Conservation (phyloP, 2,113 vertebrate genomes). For the Calyptomena viridis region DNA sequence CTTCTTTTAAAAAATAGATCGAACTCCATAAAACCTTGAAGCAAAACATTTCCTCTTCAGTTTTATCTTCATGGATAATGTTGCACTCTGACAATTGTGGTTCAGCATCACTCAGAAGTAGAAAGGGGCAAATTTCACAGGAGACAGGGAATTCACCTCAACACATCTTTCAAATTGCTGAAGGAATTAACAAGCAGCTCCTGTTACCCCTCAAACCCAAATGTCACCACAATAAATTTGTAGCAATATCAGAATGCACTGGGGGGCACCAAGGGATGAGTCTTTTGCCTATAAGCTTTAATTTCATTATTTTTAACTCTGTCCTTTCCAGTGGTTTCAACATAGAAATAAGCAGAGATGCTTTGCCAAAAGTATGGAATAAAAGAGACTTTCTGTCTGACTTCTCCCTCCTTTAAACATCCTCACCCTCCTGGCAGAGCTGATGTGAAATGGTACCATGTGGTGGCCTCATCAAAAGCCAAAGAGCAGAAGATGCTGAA, state of each 20-base stretch:
- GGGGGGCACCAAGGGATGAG: background rate
- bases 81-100: fast-evolving
- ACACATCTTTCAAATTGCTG: background rate
- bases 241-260: background rate
- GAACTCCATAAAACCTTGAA: background rate
- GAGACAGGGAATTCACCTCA: background rate
- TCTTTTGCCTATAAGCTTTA: background rate
- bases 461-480: background rate
- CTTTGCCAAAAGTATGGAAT: background rate
- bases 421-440: background rate
- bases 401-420: background rate
- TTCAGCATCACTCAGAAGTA: background rate
- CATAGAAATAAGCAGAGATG: background rate
- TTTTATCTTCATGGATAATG: background rate
- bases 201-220: background rate
- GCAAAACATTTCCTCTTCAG: background rate
- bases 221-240: background rate
- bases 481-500: background rate
- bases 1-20: background rate
- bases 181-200: background rate
- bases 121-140: background rate
- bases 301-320: background rate
- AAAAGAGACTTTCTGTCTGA: background rate
- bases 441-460: background rate
- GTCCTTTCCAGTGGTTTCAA: fast-evolving